A percentile compares a stretch with the other conserved stretches of the same genome.
Conservation (phyloP, 2,797 vertebrate species). For the Eospalax fontanierii region DNA sequence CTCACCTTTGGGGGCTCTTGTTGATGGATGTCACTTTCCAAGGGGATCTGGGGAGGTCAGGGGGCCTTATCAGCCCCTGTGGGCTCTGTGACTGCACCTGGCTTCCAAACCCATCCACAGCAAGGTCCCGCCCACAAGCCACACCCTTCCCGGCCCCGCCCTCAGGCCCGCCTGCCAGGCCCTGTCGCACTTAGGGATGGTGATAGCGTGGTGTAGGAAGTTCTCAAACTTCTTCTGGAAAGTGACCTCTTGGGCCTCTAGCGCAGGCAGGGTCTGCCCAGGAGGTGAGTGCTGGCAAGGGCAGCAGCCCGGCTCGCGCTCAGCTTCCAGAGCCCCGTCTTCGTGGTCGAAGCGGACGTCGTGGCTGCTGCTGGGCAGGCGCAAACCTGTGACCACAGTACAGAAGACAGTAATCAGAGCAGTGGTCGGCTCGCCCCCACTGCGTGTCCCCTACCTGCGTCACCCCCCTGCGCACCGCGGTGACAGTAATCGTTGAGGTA, state of each 20-base stretch:
- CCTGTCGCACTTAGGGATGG: conserved; percentile 89
- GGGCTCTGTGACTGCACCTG: accelerated
- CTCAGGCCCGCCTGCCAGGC: not conserved
- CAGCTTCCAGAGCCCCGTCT: conserved; percentile 69
- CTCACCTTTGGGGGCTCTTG: conserved; percentile 89
- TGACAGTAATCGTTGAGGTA: conserved; percentile 91
- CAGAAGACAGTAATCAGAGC: not conserved
- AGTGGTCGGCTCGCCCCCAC: accelerated
- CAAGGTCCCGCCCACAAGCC: not conserved
- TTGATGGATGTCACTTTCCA: conserved; percentile 91
- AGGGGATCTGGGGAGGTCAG: conserved; percentile 87
- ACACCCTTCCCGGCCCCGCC: not conserved
- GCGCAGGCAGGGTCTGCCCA: conserved; percentile 78
- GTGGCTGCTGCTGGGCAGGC: conserved; percentile 91
- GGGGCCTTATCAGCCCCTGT: not conserved
- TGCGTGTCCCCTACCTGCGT: not conserved
- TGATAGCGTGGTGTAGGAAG: conserved; percentile 92
- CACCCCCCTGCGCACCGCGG: conserved; percentile 87
- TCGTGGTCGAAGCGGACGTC: conserved; percentile 88
- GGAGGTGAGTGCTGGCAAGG: conserved; percentile 88
- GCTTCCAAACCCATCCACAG: not conserved
- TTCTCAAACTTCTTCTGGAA: conserved; percentile 93
- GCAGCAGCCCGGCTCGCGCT: conserved; percentile 89
- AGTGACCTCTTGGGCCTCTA: conserved; percentile 87
- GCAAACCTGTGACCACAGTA: conserved; percentile 82